phyloP scores from a whole-genome alignment of 2,888 invertebrate genomes.

The Ichneumoninae sp. region DNA sequence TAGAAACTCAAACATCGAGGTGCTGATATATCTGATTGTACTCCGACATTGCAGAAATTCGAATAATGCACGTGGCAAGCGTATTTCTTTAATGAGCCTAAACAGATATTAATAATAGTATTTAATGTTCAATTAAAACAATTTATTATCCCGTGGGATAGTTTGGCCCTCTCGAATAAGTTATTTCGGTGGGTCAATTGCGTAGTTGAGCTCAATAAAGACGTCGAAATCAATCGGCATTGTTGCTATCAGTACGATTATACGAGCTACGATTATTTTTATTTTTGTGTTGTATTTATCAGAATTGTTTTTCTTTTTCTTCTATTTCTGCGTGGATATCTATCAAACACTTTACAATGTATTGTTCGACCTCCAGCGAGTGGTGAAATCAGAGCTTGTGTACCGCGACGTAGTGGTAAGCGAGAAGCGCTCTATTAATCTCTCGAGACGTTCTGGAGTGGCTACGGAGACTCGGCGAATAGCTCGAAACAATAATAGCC shows the following conservation, averaged over 20 bases:
- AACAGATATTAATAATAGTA: slow-evolving; percentile 1
- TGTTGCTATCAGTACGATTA: slow-evolving; percentile 8
- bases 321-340: not conserved
- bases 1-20: slow-evolving; percentile 12
- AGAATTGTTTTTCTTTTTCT: slow-evolving; percentile 4
- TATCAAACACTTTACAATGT: not conserved
- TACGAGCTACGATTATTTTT: not conserved
- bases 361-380: slow-evolving; percentile 44
- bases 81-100: slow-evolving; percentile 2
- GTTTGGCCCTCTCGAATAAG: not conserved
- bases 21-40: slow-evolving; percentile 13
- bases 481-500: slow-evolving; percentile 6
- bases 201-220: slow-evolving; percentile 64
- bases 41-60: not conserved
- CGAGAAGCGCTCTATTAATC: slow-evolving; percentile 20
- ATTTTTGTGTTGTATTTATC: not conserved
- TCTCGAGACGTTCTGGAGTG: slow-evolving; percentile 29
- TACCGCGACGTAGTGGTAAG: not conserved
- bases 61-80: not conserved
- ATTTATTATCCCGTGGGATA: slow-evolving; percentile 46
- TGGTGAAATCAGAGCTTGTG: slow-evolving; percentile 46
- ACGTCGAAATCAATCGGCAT: slow-evolving; percentile 16
- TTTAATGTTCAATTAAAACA: slow-evolving; percentile 33
- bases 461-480: slow-evolving; percentile 1
- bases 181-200: slow-evolving; percentile 65